Base-by-base conservation (phyloP, 1,140 invertebrate genomes). In the Theocolax elegans region DNA sequence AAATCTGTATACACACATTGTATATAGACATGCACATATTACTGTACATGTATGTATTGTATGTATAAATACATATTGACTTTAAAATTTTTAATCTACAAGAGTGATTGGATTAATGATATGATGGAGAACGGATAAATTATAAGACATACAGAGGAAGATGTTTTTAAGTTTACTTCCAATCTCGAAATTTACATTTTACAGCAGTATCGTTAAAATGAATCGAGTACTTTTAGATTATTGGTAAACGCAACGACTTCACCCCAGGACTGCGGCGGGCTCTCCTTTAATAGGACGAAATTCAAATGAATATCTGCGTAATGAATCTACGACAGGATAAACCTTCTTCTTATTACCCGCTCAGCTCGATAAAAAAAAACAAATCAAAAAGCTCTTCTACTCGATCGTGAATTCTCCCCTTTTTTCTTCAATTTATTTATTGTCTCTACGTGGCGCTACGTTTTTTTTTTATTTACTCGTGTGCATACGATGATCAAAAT, bases 151-250 rank as follows among this genome's bases (percentile, higher is more conserved):
- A 42, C 6, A 27, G 31, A 66, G 72, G 67, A 75, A 72, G 69
- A 65, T 73, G 46, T 72, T 73, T 70, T 72, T 71, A 75, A 72
- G 56, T 76, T 76, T 76, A 76, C 75, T 76, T 76, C 75, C 67
- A 71, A 74, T 76, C 66, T 76, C 70, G 72, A 71, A 76, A 76
- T 76, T 68, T 76, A 76, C 75, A 76, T 74, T 72, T 76, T 74
- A 76, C 75, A 76, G 73, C 71, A 76, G 72, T 74, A 72, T 72
- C 70, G 67, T 75, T 75, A 74, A 71, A 75, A 75, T 72, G 74
- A 72, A 72, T 67, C 58, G 54, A 74, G 51, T 74, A 70, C 27
- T 71, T 70, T 66, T 67, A 51, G 31, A 71, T 75, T 67, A 72
- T 71, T 51, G 67, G 66, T 67, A 64, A 75, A 72, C 53, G 67